Percentiles rank a stretch among this genome's conserved stretches.
phyloP scores from a whole-genome alignment of 2,888 invertebrate genomes.

The Glaucopsyche alexis region DNA sequence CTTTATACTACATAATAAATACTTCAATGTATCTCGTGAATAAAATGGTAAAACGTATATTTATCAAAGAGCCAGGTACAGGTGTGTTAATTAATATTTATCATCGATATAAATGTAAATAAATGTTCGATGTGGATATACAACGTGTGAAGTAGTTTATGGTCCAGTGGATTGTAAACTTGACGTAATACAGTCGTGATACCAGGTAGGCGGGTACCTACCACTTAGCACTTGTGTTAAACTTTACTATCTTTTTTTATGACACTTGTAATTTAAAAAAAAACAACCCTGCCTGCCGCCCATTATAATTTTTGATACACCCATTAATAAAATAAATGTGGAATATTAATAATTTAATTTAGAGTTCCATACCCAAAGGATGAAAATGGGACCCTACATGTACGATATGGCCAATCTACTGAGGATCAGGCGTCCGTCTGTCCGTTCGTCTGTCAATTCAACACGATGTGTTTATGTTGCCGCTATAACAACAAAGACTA shows the following conservation, averaged over 20 bases:
- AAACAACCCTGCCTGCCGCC: no score
- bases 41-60: background rate
- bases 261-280: no score
- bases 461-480: no score
- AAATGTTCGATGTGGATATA: background rate
- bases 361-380: no score
- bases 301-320: no score
- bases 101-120: background rate
- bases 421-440: no score
- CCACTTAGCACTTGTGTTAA: slow-evolving; percentile 7
- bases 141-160: background rate
- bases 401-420: no score
- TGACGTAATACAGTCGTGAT: background rate
- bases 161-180: background rate
- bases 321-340: no score
- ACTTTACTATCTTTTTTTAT: background rate
- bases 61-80: background rate
- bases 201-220: background rate
- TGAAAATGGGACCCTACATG: no score
- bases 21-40: background rate
- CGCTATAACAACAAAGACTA: no score
- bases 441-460: no score
- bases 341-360: no score
- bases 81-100: background rate
- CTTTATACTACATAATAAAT: background rate